These are phyloP conservation scores for Tragelaphus buxtoni DNA, from an alignment of 2,113 vertebrate genomes.

Conservation along the genomic window DNA sequence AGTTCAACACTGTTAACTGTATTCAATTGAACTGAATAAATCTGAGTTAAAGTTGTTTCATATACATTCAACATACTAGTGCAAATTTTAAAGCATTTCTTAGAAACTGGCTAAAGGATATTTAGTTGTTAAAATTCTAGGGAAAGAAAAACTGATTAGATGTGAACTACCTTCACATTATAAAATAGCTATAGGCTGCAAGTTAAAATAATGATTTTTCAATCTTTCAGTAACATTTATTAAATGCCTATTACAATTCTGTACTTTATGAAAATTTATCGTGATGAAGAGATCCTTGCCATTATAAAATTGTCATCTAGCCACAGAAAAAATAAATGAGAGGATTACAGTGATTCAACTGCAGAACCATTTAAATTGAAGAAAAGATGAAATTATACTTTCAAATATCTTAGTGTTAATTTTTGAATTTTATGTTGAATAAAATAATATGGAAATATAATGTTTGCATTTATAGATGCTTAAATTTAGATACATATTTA, in stretches of 20 bases:
- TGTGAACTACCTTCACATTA: not conserved
- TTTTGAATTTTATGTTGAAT: not conserved
- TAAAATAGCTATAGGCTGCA: not conserved
- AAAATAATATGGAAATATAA: not conserved
- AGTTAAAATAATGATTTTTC: conserved; percentile 42
- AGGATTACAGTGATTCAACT: not conserved
- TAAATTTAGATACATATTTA: not conserved
- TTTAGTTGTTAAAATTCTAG: conserved; percentile 24
- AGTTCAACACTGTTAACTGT: not conserved
- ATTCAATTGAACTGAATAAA: not conserved
- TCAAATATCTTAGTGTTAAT: not conserved
- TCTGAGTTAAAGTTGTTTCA: not conserved
- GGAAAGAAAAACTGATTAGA: not conserved
- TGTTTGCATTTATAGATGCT: not conserved
- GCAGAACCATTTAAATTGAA: not conserved
- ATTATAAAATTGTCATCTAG: conserved; percentile 40
- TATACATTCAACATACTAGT: not conserved
- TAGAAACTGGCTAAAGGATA: not conserved
- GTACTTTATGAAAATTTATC: conserved; percentile 15
- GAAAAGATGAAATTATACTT: not conserved
- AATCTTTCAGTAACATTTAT: conserved; percentile 33
- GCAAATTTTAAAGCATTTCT: not conserved
- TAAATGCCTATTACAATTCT: conserved; percentile 13
- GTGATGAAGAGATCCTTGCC: conserved; percentile 8
- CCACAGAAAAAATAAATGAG: conserved; percentile 41